phyloP scores from a whole-genome alignment of 1,140 invertebrate species.

The Galendromus occidentalis region DNA sequence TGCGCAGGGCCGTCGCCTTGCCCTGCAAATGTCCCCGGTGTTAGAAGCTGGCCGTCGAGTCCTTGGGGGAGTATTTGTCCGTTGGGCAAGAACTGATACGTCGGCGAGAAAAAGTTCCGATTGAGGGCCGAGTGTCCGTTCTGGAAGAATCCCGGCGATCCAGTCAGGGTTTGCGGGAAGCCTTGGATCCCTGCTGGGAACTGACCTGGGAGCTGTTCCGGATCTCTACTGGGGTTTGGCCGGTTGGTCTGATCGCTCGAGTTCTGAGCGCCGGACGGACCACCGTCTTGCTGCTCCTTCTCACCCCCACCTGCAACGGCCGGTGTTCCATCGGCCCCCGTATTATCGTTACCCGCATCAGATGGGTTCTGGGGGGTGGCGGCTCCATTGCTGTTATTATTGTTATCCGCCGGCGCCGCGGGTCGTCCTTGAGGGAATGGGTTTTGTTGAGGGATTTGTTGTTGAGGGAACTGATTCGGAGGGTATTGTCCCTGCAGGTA shows the following conservation, averaged over 20 bases:
- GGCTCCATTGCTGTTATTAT: too few relatives aligned
- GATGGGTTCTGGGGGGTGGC: too few relatives aligned
- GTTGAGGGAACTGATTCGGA: not conserved
- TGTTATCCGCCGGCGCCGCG: not conserved
- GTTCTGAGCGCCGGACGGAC: too few relatives aligned
- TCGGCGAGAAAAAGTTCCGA: too few relatives aligned
- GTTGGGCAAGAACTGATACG: not conserved
- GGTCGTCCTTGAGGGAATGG: not conserved
- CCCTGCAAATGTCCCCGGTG: not conserved
- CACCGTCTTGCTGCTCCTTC: too few relatives aligned
- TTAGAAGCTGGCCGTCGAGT: not conserved
- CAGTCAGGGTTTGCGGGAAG: not conserved
- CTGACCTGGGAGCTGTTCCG: conserved; percentile 4
- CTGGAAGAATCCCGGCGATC: too few relatives aligned
- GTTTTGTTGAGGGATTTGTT: not conserved
- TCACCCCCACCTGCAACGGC: too few relatives aligned
- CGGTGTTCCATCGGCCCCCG: too few relatives aligned
- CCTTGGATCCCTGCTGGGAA: not conserved
- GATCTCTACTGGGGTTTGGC: too few relatives aligned
- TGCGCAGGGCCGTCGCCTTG: not conserved
- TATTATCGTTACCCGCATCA: too few relatives aligned
- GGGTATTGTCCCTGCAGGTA: not conserved
- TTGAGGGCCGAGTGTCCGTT: too few relatives aligned
- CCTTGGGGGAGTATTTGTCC: not conserved
- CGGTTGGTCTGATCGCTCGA: too few relatives aligned